phyloP scores from a whole-genome alignment of 2,888 invertebrate genomes.

The Chloroclysta siterata region DNA sequence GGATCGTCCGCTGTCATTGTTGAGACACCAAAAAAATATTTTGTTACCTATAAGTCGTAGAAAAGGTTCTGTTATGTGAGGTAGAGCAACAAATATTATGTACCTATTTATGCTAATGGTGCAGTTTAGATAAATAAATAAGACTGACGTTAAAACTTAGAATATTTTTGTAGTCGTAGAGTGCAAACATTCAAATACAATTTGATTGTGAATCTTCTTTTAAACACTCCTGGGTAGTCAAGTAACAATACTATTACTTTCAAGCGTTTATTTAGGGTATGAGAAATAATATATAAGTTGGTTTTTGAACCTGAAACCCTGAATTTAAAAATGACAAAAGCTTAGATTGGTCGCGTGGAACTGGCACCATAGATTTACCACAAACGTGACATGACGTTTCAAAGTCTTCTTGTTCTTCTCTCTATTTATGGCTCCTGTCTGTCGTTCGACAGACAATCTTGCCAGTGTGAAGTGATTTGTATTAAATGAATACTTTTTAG shows the following conservation, averaged over 20 bases:
- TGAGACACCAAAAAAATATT: slow-evolving; percentile 60
- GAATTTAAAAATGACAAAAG: no score
- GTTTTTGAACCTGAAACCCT: no score
- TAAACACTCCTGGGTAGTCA: not conserved
- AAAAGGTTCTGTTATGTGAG: slow-evolving; percentile 69
- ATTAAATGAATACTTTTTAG: no score
- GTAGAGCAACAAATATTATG: slow-evolving; percentile 74
- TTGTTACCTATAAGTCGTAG: slow-evolving; percentile 50
- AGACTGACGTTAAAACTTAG: slow-evolving; percentile 17
- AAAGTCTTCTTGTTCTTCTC: no score
- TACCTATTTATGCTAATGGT: slow-evolving; percentile 56
- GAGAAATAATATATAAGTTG: not conserved
- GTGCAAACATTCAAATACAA: slow-evolving; percentile 6
- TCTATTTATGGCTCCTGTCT: no score
- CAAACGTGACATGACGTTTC: no score
- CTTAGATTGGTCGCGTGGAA: no score
- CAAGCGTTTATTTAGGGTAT: not conserved
- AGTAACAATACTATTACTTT: not conserved
- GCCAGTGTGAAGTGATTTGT: no score
- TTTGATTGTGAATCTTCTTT: not conserved
- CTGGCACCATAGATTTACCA: no score
- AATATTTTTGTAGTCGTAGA: slow-evolving; percentile 14
- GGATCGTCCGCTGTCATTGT: slow-evolving; percentile 79
- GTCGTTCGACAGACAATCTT: no score
- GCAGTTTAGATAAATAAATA: slow-evolving; percentile 50